These are phyloP conservation scores for Vollenhovia emeryi DNA, from an alignment of 1,140 invertebrate genomes.

Conservation along the genomic window DNA sequence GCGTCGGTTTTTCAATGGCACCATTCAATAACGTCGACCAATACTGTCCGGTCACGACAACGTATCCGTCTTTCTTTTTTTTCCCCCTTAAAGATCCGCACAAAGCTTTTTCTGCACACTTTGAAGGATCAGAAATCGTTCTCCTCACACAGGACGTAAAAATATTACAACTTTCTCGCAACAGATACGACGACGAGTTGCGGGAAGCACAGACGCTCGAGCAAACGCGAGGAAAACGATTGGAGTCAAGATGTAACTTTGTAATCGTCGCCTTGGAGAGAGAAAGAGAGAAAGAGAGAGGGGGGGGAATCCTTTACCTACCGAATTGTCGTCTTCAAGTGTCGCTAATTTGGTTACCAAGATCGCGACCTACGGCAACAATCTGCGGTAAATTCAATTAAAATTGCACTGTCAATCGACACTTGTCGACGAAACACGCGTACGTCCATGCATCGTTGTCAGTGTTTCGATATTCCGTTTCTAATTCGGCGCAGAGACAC, in stretches of 20 bases:
- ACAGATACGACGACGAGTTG: background rate
- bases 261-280: background rate
- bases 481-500: background rate
- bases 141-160: background rate
- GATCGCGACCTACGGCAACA: background rate
- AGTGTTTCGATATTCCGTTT: background rate
- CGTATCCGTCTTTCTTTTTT: background rate
- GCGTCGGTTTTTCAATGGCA: background rate
- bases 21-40: background rate
- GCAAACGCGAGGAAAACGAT: background rate
- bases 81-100: background rate
- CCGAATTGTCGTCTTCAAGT: background rate
- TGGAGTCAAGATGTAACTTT: background rate
- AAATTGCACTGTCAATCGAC: constrained; percentile 12
- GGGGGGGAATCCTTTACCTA: background rate
- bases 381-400: background rate
- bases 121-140: background rate
- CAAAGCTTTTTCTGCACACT: background rate
- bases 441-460: background rate
- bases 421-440: background rate
- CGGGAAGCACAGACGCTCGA: background rate
- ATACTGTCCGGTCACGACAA: background rate
- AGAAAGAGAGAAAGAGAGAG: too few species aligned
- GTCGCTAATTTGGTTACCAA: background rate
- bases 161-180: background rate